phyloP scores from a whole-genome alignment of 35 echinoderm and acorn worm species.

The Eucidaris tribuloides region DNA sequence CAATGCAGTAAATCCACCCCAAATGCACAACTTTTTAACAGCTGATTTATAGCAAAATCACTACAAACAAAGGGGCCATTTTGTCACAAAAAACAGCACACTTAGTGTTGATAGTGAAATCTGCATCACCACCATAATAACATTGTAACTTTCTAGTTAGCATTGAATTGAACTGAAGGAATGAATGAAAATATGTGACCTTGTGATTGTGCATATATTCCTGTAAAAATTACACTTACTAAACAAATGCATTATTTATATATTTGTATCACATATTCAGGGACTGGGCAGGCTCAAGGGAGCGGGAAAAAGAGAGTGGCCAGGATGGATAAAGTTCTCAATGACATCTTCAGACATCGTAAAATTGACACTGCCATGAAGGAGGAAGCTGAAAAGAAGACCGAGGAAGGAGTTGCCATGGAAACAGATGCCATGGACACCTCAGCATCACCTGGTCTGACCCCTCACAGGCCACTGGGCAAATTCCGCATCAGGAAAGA shows the following conservation, averaged over 20 bases:
- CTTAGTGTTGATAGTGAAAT: no score
- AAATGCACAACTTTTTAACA: no score
- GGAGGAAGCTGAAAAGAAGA: slow-evolving; percentile 38
- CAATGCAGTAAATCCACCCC: no score
- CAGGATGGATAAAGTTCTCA: slow-evolving; percentile 85
- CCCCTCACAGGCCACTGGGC: slow-evolving; percentile 54
- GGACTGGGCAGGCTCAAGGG: slow-evolving; percentile 50
- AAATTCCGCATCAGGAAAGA: slow-evolving; percentile 86
- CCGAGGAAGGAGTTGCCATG: slow-evolving; percentile 51
- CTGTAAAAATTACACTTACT: background rate
- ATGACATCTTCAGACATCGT: slow-evolving; percentile 74
- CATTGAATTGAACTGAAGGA: no score
- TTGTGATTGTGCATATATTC: no score
- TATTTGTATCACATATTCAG: background rate
- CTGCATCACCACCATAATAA: no score
- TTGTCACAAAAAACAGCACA: no score
- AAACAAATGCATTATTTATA: background rate
- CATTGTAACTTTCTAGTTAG: no score
- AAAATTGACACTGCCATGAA: slow-evolving; percentile 51
- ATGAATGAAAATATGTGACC: no score
- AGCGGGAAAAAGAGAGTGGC: slow-evolving; percentile 92
- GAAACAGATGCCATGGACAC: slow-evolving; percentile 43
- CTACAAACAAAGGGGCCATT: no score
- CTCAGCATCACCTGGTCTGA: background rate
- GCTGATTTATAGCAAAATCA: no score